Base-by-base conservation (phyloP, 1,140 invertebrate species). In the Platorchestia sp. region DNA sequence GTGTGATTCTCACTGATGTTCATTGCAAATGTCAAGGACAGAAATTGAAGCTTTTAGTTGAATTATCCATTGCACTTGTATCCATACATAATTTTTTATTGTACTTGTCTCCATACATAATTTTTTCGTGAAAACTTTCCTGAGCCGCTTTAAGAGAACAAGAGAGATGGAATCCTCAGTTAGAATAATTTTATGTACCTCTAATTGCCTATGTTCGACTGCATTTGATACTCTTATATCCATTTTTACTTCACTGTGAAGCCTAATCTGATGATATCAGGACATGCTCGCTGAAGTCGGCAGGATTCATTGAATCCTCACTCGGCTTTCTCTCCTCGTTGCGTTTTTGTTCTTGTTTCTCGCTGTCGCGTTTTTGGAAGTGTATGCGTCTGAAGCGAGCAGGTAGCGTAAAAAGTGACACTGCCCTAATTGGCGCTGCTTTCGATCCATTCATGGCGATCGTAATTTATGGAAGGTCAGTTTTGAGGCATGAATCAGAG, bases 381-480 rank as follows among this genome's bases (percentile, higher is more conserved):
- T 89, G 27, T 41, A 42, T 89, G 43, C 87, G 43, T 89, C 43
- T 89, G 43, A 16, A 27, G 87, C 87, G n/a, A 41, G 87, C 87
- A 42, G 10, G 87, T 27, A 27, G 10, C n/a, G 43, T 89, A 89
- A 89, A 89, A 89, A 89, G 41, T 89, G 87, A 36, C 43, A 44
- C 43, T 89, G 41, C 87, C 87, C n/a, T 42, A 89, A 89, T 89
- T 89, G 87, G 87, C 27, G 87, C 87, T 89, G 87, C 87, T 89
- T 42, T 89, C 87, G 43, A 42, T 22, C 87, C 87, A 44, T 44
- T 89, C 43, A 89, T 89, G 87, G 87, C 1, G 87, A 5, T 89
- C 43, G 5, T 10, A 16, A 89, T 89, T 89, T 89, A 89, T 89
- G 87, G 87, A 89, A 89, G 87, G 87, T 89, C 87, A 89, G 43